phyloP scores from a whole-genome alignment of 1,140 invertebrate genomes.

The Galleria mellonella region DNA sequence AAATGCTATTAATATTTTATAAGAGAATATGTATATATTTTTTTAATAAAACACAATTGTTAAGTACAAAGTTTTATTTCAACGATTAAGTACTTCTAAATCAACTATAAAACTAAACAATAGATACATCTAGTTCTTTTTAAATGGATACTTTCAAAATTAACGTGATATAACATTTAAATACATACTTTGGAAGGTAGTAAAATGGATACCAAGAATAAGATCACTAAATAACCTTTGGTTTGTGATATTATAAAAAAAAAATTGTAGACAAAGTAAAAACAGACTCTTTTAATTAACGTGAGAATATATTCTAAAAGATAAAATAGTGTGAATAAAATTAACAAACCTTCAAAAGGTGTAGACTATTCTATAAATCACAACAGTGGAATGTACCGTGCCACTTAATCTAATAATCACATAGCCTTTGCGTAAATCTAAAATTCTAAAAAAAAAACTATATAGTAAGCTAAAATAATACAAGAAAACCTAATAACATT shows the following conservation, averaged over 20 bases:
- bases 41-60: slow-evolving; percentile 7
- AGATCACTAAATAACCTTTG: slow-evolving; percentile 7
- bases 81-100: slow-evolving; percentile 56
- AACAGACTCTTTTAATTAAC: slow-evolving; percentile 3
- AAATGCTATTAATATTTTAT: neutral
- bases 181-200: neutral
- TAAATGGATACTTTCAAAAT: slow-evolving; percentile 16
- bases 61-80: slow-evolving; percentile 48
- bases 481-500: slow-evolving; percentile 15
- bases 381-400: slow-evolving; percentile 66
- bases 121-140: slow-evolving; percentile 11
- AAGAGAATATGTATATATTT: neutral
- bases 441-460: slow-evolving; percentile 27
- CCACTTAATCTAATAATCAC: slow-evolving; percentile 62
- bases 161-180: slow-evolving; percentile 1
- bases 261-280: slow-evolving; percentile 8
- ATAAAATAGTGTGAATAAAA: slow-evolving; percentile 13
- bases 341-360: slow-evolving; percentile 19
- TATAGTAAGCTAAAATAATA: slow-evolving; percentile 26
- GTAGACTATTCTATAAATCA: slow-evolving; percentile 56
- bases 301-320: slow-evolving; percentile 1
- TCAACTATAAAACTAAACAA: slow-evolving; percentile 35
- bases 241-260: slow-evolving; percentile 5
- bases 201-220: slow-evolving; percentile 2
- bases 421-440: slow-evolving; percentile 42